These are phyloP conservation scores for Ibidorhyncha struthersii DNA, from an alignment of 2,113 vertebrate genomes.

Conservation along the genomic window DNA sequence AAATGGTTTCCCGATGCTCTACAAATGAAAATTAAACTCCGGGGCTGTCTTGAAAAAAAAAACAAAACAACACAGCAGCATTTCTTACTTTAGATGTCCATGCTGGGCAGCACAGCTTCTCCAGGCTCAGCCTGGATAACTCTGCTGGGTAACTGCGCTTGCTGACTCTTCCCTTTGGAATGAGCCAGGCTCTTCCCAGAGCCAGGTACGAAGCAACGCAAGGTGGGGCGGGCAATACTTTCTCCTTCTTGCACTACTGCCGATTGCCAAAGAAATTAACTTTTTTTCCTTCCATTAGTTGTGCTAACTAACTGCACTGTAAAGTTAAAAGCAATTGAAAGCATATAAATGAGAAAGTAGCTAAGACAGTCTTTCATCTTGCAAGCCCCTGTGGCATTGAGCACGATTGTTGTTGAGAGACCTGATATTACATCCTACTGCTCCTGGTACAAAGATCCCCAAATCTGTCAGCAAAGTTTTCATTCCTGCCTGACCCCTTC, in stretches of 20 bases:
- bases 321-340: background rate
- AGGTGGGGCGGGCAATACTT: background rate
- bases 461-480: background rate
- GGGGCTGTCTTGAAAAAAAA: background rate
- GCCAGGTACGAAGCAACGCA: background rate
- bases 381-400: background rate
- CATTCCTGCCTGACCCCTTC: background rate
- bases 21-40: background rate
- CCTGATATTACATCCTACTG: background rate
- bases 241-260: background rate
- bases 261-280: background rate
- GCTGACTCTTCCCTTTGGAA: conserved; percentile 28
- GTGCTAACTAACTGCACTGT: background rate
- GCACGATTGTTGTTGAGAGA: background rate
- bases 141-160: accelerated
- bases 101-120: background rate
- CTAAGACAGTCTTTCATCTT: background rate
- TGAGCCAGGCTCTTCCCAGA: conserved; percentile 11
- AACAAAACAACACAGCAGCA: background rate
- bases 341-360: background rate
- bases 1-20: conserved; percentile 50
- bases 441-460: background rate
- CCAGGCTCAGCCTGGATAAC: background rate
- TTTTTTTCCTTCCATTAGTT: background rate
- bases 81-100: background rate